These are phyloP conservation scores for Brenthis ino DNA, from an alignment of 2,888 invertebrate genomes.

Conservation along the genomic window DNA sequence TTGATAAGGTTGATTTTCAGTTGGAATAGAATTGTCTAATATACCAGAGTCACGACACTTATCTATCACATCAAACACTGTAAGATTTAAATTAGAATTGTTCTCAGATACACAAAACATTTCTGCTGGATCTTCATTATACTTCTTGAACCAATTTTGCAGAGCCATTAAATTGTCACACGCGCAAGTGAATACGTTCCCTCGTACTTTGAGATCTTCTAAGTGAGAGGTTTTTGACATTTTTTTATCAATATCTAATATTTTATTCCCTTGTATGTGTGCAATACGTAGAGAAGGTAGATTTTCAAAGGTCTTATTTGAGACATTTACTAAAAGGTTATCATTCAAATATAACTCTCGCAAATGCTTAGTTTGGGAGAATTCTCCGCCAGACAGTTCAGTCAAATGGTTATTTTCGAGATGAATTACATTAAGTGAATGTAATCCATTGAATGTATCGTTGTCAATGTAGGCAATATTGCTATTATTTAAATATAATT, in stretches of 20 bases:
- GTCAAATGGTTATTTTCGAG: conserved; percentile 89
- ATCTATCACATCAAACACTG: conserved; percentile 75
- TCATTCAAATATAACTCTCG: conserved; percentile 91
- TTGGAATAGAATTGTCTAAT: conserved; percentile 80
- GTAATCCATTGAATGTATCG: conserved; percentile 90
- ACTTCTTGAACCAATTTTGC: conserved; percentile 86
- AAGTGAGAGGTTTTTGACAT: conserved; percentile 82
- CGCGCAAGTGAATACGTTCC: conserved; percentile 90
- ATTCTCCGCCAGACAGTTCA: conserved; percentile 88
- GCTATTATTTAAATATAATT: conserved; percentile 89
- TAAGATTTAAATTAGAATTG: conserved; percentile 65
- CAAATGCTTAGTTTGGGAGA: conserved; percentile 88
- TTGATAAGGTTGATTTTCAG: conserved; percentile 81
- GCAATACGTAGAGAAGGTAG: conserved; percentile 87
- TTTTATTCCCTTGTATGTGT: conserved; percentile 88
- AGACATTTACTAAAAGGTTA: conserved; percentile 87
- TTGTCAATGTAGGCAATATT: conserved; percentile 88
- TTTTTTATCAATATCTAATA: conserved; percentile 86
- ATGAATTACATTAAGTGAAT: conserved; percentile 87
- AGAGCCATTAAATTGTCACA: conserved; percentile 86
- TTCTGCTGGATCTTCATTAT: conserved; percentile 84
- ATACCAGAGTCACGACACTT: conserved; percentile 76
- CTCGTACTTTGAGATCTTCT: conserved; percentile 86
- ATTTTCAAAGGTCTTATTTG: conserved; percentile 88
- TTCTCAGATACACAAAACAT: conserved; percentile 85